These are phyloP conservation scores for Malacosoma neustria DNA, from an alignment of 2,888 invertebrate genomes.

Conservation along the genomic window DNA sequence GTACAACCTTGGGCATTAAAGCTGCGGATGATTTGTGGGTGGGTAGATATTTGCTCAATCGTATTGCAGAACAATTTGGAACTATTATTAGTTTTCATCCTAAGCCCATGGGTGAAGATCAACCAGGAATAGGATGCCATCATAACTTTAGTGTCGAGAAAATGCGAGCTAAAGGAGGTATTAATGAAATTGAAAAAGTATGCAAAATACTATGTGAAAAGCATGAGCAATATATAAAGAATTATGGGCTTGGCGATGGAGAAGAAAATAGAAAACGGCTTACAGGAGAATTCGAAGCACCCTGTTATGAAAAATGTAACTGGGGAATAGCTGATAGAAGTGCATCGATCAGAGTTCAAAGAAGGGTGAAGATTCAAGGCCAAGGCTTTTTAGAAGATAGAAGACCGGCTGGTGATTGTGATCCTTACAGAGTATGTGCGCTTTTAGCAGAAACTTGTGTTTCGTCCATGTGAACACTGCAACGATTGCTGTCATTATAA, in stretches of 20 bases:
- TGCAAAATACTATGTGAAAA: conserved; percentile 79
- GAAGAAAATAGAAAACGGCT: conserved; percentile 95
- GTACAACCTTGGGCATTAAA: conserved; percentile 90
- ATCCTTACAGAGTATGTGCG: conserved; percentile 80
- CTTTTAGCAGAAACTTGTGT: conserved; percentile 60
- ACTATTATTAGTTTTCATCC: conserved; percentile 80
- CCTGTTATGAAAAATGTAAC: conserved; percentile 91
- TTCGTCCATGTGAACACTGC: too few relatives aligned
- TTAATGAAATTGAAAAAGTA: conserved; percentile 86
- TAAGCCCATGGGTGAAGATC: conserved; percentile 87
- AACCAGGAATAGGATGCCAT: conserved; percentile 90
- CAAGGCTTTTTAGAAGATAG: conserved; percentile 96
- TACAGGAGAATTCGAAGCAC: conserved; percentile 95
- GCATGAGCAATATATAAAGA: conserved; percentile 84
- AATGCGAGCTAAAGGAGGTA: conserved; percentile 87
- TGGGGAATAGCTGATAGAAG: conserved; percentile 93
- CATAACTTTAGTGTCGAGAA: conserved; percentile 91
- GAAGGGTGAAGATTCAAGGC: conserved; percentile 87
- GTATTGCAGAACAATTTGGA: conserved; percentile 91
- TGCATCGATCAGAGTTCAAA: conserved; percentile 94
- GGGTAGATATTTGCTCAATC: conserved; percentile 85
- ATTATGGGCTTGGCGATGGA: conserved; percentile 92
- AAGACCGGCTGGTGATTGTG: conserved; percentile 93
- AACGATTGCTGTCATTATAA: too few relatives aligned
- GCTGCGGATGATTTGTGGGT: conserved; percentile 92